Evolutionary conservation across 1,140 invertebrate genomes (phyloP), one percentile per base, ranked within the genome.

Genomic region (Papilio xuthus): DNA sequence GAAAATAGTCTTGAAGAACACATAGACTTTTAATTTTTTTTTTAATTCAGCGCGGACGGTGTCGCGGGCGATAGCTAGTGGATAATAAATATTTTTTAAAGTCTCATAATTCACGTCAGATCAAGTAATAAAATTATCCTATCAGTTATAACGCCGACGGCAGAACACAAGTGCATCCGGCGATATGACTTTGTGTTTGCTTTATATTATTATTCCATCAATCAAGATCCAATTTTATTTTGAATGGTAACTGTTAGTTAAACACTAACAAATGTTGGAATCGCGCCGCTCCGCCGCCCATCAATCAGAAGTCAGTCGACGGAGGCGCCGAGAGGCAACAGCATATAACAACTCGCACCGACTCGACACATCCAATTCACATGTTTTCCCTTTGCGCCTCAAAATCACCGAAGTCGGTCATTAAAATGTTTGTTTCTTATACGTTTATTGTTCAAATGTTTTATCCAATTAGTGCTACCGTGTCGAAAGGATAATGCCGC

Each of bases 391-490:
- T 91, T 92, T 91, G 88, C 89, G 90, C 88, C 87, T 90, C 83
- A 78, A 90, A 90, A 92, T 92, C 91, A 93, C 84, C 85, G 88
- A 85, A 86, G 84, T 87, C 85, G 86, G 86, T 89, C 89, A 94
- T 92, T 92, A 92, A 91, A 90, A 85, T 94, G 90, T 94, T 93
- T 93, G 91, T 93, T 93, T 93, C 89, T 91, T 91, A 86, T 86
- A 89, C 83, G 82, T 89, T 94, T 92, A 90, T 92, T 90, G 84
- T 90, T 85, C 84, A 88, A 83, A 89, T 86, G 85, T 90, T 92
- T 92, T 85, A 91, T 90, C 92, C 92, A 93, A 94, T 94, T 94
- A 94, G 91, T 90, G 91, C 92, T 94, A 93, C 92, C 92, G 92
- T 94, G 92, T 94, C 92, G 91, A 94, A 94, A 93, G 91, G 90